Evolutionary conservation across 2,113 vertebrate genomes (phyloP).

Genomic region (Phyllopteryx taeniolatus): DNA sequence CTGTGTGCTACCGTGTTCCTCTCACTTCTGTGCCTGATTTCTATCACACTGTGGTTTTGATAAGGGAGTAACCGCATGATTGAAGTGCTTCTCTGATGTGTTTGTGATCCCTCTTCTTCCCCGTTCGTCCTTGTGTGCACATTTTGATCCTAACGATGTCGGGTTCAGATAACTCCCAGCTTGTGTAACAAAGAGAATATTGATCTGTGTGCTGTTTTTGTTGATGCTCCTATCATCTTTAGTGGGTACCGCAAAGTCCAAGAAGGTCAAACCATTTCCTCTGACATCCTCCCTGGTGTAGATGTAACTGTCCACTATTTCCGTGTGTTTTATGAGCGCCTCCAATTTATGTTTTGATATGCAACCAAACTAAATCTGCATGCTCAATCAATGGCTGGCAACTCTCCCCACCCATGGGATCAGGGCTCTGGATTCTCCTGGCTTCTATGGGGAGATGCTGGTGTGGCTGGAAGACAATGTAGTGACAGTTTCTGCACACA

Average conservation of each 20-base stretch:
- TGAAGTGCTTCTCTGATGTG: slow-evolving; percentile 8
- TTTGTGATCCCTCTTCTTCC: slow-evolving; percentile 2
- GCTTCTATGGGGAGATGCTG: too few relatives aligned
- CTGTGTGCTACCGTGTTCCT: not conserved
- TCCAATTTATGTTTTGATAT: not conserved
- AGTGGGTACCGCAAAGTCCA: slow-evolving; percentile 7
- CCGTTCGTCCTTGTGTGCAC: slow-evolving; percentile 3
- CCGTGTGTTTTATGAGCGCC: not conserved
- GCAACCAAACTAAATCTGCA: not conserved
- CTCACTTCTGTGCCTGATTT: not conserved
- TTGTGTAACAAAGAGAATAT: slow-evolving; percentile 6
- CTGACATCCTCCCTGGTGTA: not conserved
- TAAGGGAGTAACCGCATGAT: slow-evolving; percentile 11
- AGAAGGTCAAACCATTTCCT: slow-evolving; percentile 11
- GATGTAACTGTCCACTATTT: slow-evolving; percentile 2
- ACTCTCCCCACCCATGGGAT: not conserved
- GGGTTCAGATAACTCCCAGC: slow-evolving; percentile 10
- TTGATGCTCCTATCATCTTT: slow-evolving; percentile 7
- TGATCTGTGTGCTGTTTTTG: not conserved
- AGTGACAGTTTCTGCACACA: not conserved
- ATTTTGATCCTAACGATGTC: slow-evolving; percentile 1
- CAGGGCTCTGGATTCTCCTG: not conserved
- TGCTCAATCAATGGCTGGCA: slow-evolving; percentile 3
- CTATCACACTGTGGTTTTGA: slow-evolving; percentile 3
- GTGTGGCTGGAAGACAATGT: not conserved